Base-by-base conservation (phyloP, 2,113 vertebrate species). In the Thunnus thynnus region DNA sequence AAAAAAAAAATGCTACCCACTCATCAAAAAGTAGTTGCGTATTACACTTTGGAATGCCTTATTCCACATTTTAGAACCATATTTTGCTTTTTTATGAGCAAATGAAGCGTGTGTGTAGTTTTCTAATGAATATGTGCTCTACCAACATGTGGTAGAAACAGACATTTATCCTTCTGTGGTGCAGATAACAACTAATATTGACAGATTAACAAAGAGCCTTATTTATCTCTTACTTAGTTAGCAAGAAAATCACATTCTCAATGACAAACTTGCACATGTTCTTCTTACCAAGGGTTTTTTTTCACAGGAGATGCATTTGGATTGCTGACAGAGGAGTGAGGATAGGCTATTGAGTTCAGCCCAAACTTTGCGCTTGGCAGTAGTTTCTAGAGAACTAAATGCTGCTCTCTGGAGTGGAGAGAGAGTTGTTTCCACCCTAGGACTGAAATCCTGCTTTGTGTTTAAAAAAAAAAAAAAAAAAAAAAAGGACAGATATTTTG, bases 391-490 rank as follows among this genome's bases (percentile, higher is more conserved):
- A 41, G 8, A 41, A 41, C 36, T 41, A 9, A 41, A 55, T 44
- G 84, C 67, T 1, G 76, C 91, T 94, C 93, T 94, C 88, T 94
- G 94, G 95, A 95, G 93, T 85, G 82, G 73, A 3, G 12, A 91
- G 83, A 88, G 80, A 75, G 68, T 47, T 85, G 93, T 95, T 96
- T 96, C 94, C 94, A 91, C 55, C 83, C 80, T 65, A 67, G 67
- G 89, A 93, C 89, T 89, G 54, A 89, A 88, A 91, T 84, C 72
- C 75, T 84, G 79, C 85, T 88, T 87, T 83, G 76, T 78, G 66
- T 78, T 70, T 1, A 77, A 66, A 70, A 75, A 86, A 78, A 76
- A 81, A 54, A 16, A 20, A 16, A 20, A 20, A 36, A 22, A 69
- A 11, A 58, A 65, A 71, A 36, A 30, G 41, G 46, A 25, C 2